A percentile compares a stretch with the other conserved stretches of the same genome.
Conservation (phyloP, 2,888 invertebrate species). For the Ormia ochracea region DNA sequence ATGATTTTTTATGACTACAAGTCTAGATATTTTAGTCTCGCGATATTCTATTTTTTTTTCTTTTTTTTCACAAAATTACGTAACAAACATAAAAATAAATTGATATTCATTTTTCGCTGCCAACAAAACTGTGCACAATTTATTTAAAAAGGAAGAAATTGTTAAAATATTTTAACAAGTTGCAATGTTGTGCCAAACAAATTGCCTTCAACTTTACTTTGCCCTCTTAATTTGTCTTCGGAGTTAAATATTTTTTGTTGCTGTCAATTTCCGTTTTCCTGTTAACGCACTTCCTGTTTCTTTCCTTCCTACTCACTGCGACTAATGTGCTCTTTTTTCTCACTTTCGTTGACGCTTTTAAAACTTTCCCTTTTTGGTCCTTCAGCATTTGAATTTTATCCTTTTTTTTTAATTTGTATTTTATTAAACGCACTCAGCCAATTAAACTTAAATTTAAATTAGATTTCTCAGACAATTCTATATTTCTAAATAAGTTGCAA, state of each 20-base stretch:
- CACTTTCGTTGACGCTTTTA: neutral
- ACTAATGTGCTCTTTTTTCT: neutral
- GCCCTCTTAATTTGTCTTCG: neutral
- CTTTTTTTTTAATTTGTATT: neutral
- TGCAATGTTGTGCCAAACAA: neutral
- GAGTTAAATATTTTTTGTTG: conserved; percentile 10
- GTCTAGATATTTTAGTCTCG: conserved; percentile 31
- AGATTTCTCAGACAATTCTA: neutral
- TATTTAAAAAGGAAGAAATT: neutral
- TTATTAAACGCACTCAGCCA: neutral
- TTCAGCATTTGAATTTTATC: neutral
- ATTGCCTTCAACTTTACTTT: neutral
- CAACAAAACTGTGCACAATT: neutral
- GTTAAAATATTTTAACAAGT: neutral
- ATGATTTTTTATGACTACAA: conserved; percentile 19
- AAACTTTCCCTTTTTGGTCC: neutral
- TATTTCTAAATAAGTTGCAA: neutral
- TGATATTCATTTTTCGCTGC: neutral
- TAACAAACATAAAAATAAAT: neutral
- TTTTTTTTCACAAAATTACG: neutral
- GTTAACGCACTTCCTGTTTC: conserved; percentile 33
- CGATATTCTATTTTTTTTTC: too few relatives aligned
- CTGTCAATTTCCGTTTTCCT: conserved; percentile 46
- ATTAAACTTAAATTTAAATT: conserved; percentile 12
- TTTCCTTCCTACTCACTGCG: conserved; percentile 5